Evolutionary conservation across 1,140 invertebrate species (phyloP).

Genomic region (Zaprionus nigranus): DNA sequence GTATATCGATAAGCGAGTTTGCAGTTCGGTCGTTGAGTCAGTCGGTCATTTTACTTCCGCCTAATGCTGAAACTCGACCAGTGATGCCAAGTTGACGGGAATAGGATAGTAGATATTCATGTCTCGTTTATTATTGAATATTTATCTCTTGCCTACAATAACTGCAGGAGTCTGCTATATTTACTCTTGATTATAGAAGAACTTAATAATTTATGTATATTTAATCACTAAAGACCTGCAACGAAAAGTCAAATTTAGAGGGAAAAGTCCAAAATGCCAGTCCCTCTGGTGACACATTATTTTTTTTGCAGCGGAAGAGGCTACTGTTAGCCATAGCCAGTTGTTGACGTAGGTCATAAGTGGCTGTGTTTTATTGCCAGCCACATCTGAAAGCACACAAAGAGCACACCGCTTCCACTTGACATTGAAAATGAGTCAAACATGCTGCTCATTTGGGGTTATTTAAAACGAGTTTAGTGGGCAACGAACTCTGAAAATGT

Average conservation of each 20-base stretch:
- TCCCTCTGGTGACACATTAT: slow-evolving; percentile 36
- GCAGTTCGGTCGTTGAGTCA: slow-evolving; percentile 32
- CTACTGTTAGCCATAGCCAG: background rate
- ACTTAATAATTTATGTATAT: background rate
- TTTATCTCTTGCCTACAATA: no score
- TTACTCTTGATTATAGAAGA: no score
- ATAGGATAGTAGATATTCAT: background rate
- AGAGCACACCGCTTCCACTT: slow-evolving; percentile 66
- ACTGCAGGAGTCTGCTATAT: no score
- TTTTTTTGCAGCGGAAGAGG: slow-evolving; percentile 10
- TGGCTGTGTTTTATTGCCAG: slow-evolving; percentile 43
- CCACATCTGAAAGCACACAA: slow-evolving; percentile 36
- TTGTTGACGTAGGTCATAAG: slow-evolving; percentile 74
- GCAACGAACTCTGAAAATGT: slow-evolving; percentile 69
- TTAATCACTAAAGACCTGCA: no score
- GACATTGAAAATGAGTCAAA: slow-evolving; percentile 73
- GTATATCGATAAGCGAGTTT: slow-evolving; percentile 41
- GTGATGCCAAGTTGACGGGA: background rate
- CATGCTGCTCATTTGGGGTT: slow-evolving; percentile 62
- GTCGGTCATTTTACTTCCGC: slow-evolving; percentile 42
- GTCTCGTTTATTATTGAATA: background rate
- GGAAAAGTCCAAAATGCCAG: background rate
- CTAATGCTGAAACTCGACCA: background rate
- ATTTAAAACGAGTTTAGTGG: slow-evolving; percentile 68
- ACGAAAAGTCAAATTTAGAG: background rate